A percentile compares a stretch with the other conserved stretches of the same genome.
Conservation (phyloP, 37 sponge, comb jelly and placozoan species). For the Ephydatia muelleri region DNA sequence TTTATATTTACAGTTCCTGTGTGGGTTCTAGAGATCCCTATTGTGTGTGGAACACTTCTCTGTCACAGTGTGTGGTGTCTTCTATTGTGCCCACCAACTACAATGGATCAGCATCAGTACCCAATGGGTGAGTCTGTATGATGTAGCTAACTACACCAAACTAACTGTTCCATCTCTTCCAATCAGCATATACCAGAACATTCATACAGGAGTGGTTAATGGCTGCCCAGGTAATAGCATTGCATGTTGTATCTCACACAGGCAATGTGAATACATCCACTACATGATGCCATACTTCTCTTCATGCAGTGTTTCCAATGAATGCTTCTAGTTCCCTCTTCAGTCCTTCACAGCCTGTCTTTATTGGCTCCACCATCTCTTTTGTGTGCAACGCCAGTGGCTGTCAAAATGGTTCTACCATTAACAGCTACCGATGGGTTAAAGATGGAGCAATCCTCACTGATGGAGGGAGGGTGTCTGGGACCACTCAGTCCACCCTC, state of each 20-base stretch:
- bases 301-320: background rate
- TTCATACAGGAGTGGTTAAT: background rate
- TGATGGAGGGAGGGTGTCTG: background rate
- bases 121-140: background rate
- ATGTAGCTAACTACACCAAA: background rate
- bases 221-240: background rate
- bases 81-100: background rate
- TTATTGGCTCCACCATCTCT: background rate
- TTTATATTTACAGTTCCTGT: conserved; percentile 6
- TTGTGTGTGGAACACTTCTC: conserved; percentile 39
- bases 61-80: background rate
- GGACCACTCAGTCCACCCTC: background rate
- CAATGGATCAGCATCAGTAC: background rate
- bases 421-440: background rate
- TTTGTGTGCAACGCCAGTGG: background rate
- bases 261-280: too few relatives aligned
- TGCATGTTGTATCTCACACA: too few relatives aligned
- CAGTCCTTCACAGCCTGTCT: background rate
- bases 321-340: background rate
- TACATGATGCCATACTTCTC: background rate
- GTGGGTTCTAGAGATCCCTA: conserved; percentile 38
- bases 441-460: background rate
- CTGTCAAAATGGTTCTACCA: background rate
- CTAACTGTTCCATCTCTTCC: background rate
- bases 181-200: background rate